Evolutionary conservation across 64 coral and sea anemone species (phyloP).

Genomic region (Montipora capricornis): DNA sequence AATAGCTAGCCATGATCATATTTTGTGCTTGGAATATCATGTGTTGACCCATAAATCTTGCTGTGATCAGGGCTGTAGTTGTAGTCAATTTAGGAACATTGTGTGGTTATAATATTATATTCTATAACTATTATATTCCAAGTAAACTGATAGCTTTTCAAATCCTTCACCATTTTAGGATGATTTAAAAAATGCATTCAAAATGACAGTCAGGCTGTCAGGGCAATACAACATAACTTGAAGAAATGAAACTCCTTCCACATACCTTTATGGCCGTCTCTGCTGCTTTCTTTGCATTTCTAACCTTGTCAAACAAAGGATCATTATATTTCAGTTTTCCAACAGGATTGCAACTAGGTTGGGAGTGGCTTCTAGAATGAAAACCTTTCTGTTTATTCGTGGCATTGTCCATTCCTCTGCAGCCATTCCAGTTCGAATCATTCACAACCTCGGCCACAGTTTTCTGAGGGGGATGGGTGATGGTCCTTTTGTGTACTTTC

Average conservation of each 20-base stretch:
- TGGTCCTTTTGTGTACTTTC: constrained; percentile 56
- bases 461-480: constrained; percentile 60
- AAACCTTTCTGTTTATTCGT: constrained; percentile 22
- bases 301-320: constrained; percentile 85
- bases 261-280: constrained; percentile 92
- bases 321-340: constrained; percentile 84
- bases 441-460: background rate
- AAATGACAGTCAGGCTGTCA: background rate
- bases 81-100: too few relatives aligned
- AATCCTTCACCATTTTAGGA: too few relatives aligned
- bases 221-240: background rate
- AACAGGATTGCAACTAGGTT: constrained; percentile 16
- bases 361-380: constrained; percentile 57
- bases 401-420: constrained; percentile 61
- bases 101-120: too few relatives aligned
- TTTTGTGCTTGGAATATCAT: too few relatives aligned
- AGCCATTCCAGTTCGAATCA: constrained; percentile 56
- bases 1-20: too few relatives aligned
- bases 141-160: too few relatives aligned
- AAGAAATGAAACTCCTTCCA: background rate
- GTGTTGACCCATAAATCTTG: too few relatives aligned
- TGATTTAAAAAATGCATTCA: too few relatives aligned
- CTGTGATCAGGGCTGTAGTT: too few relatives aligned
- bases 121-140: too few relatives aligned
- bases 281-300: constrained; percentile 81